Conservation (phyloP, 1,140 invertebrate genomes). For the Babylonia areolata region DNA sequence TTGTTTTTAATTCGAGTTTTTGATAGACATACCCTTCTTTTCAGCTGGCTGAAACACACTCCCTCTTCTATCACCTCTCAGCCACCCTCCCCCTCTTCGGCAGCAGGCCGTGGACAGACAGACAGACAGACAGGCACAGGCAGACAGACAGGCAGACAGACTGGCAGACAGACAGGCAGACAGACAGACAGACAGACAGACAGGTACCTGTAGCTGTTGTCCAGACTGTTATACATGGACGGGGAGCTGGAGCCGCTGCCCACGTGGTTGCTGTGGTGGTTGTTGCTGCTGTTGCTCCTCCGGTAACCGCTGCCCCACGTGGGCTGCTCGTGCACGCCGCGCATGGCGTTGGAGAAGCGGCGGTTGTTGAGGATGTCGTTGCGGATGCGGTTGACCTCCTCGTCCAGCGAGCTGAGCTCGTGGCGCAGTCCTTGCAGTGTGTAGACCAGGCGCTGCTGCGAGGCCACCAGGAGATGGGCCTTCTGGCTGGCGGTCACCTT, state of each 20-base stretch:
- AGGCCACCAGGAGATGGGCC: constrained; percentile 16
- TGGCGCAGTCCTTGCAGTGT: constrained; percentile 3
- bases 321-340: neutral
- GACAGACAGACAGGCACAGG: too few relatives aligned
- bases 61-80: too few relatives aligned
- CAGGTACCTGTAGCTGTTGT: constrained; percentile 23
- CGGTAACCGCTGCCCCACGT: constrained; percentile 6
- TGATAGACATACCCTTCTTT: too few relatives aligned
- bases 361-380: constrained; percentile 31
- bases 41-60: too few relatives aligned
- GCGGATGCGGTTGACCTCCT: constrained; percentile 27
- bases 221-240: constrained; percentile 23
- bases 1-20: too few relatives aligned
- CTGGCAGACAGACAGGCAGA: too few relatives aligned
- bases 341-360: constrained; percentile 28
- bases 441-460: constrained; percentile 20
- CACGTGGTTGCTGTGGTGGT: neutral
- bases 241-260: constrained; percentile 28
- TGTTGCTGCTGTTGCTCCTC: neutral
- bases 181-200: too few relatives aligned
- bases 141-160: too few relatives aligned
- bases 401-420: constrained; percentile 23
- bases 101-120: too few relatives aligned
- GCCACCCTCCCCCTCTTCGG: too few relatives aligned
- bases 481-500: constrained; percentile 14